Percentiles rank a stretch among this genome's conserved stretches.
Evolutionary conservation across 2,797 vertebrate genomes (phyloP).

Genomic region (Buceros bicornis): DNA sequence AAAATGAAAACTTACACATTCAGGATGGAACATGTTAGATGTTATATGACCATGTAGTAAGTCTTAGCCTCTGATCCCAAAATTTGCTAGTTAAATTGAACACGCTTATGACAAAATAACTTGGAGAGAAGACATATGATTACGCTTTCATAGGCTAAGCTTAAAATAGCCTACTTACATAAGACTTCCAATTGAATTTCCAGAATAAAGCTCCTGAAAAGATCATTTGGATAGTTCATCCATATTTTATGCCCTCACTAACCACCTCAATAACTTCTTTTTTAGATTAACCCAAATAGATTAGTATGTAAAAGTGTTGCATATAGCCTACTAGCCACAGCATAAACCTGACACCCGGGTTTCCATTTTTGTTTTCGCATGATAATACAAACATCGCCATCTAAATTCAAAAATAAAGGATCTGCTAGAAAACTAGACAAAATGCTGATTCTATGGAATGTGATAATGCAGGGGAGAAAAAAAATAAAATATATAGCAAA

Average conservation of each 20-base stretch:
- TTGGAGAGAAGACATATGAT: not conserved
- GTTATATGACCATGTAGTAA: not conserved
- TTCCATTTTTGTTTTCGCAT: not conserved
- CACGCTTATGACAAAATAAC: not conserved
- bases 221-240: not conserved
- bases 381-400: not conserved
- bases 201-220: not conserved
- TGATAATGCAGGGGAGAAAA: fast-evolving
- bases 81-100: not conserved
- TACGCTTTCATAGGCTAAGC: not conserved
- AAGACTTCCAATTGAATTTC: not conserved
- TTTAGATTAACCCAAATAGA: not conserved
- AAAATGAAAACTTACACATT: not conserved
- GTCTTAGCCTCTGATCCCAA: not conserved
- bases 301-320: not conserved
- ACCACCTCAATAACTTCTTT: not conserved
- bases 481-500: not conserved
- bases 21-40: not conserved
- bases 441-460: not conserved
- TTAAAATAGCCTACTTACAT: not conserved
- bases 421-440: not conserved
- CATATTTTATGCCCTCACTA: not conserved
- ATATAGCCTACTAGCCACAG: not conserved
- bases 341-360: not conserved
- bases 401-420: not conserved